Evolutionary conservation across 2,797 vertebrate species (phyloP), one percentile per base, ranked within the genome.

Genomic region (Gymnodraco acuticeps): DNA sequence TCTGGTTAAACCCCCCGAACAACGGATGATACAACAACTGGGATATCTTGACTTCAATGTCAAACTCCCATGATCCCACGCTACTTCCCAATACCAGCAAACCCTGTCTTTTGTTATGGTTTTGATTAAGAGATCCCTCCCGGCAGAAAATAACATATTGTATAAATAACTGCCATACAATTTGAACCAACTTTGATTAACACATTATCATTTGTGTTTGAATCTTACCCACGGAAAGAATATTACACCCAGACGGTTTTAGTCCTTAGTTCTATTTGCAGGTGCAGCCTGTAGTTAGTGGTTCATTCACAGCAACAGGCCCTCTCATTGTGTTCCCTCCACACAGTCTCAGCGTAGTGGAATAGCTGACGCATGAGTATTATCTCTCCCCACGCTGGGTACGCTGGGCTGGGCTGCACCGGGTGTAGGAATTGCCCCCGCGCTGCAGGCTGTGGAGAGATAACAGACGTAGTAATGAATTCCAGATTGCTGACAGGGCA

Each of bases 401-500:
- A 95, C 4, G 19, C 79, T 41, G 77, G 88, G 91, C 88, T 89
- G 91, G 89, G 90, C 88, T 86, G 87, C 20, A 50, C 71, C 88
- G 92, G 90, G 88, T 91, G 90, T 89, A 93, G 92, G 90, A 96
- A 94, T 95, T 94, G 95, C 95, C 94, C 94, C 86, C 79, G 43
- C 79, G 48, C 94, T 94, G 83, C 90, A 91, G 87, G 95, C 94
- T 94, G 87, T 76, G 82, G 89, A 95, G 95, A 95, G 96, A 97
- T 96, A 96, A 95, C 94, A 95, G 94, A 95, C 94, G 81, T 92
- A 70, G 80, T 95, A 95, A 96, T 95, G 94, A 96, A 96, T 96
- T 96, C 96, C 96, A 96, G 95, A 95, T 95, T 94, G 94, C 94
- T 96, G 95, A 96, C 95, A 75, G 76, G 87, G 91, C 89, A 85